These are phyloP conservation scores for Enteromius treurensis DNA, from an alignment of 2,797 vertebrate genomes.

Conservation along the genomic window DNA sequence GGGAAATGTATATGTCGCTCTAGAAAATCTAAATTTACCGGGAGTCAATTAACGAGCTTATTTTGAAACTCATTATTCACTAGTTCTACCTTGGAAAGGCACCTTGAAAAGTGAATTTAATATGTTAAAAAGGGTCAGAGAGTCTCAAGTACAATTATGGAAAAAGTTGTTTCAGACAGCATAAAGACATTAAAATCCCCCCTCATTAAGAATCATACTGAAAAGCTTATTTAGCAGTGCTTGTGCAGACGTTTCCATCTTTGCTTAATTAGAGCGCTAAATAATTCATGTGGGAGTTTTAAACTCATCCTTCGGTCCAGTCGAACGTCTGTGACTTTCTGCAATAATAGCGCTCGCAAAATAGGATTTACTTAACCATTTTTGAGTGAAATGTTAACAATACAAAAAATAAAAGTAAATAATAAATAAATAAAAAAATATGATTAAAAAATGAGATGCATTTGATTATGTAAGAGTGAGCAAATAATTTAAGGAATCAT, in stretches of 20 bases:
- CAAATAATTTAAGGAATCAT: neutral
- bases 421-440: no score
- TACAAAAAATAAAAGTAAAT: neutral
- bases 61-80: conserved; percentile 84
- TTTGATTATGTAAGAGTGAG: neutral
- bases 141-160: conserved; percentile 81
- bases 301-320: conserved; percentile 43
- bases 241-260: conserved; percentile 53
- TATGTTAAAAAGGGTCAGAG: conserved; percentile 82
- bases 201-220: conserved; percentile 52
- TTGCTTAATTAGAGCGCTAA: conserved; percentile 58
- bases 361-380: neutral
- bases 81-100: conserved; percentile 81
- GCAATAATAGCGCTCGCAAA: neutral
- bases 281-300: conserved; percentile 55
- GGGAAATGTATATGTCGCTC: conserved; percentile 76
- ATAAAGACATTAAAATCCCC: conserved; percentile 59
- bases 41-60: conserved; percentile 82
- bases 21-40: conserved; percentile 77
- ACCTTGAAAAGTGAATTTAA: conserved; percentile 85
- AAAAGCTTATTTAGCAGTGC: conserved; percentile 59
- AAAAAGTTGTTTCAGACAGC: conserved; percentile 71
- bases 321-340: conserved; percentile 7
- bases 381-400: neutral
- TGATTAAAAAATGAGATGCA: neutral